These are phyloP conservation scores for Oscheius sp. DNA, from an alignment of 2,888 invertebrate species.

Conservation along the genomic window DNA sequence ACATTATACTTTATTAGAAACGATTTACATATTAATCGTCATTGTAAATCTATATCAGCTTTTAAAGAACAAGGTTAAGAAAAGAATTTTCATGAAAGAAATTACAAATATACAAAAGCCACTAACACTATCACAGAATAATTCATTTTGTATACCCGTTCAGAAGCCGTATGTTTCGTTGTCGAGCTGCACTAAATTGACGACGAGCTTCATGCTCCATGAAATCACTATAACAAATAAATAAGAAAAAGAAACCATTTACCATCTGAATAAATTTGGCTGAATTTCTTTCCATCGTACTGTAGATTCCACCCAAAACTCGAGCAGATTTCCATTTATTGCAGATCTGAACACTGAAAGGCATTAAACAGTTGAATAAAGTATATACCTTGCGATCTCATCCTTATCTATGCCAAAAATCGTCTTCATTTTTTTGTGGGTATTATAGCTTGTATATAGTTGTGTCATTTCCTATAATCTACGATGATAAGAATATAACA, in stretches of 20 bases:
- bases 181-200: not conserved
- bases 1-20: no score
- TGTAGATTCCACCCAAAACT: constrained; percentile 1
- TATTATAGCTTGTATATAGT: no score
- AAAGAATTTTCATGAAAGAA: no score
- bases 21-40: no score
- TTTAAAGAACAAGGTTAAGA: no score
- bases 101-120: no score
- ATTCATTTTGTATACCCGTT: not conserved
- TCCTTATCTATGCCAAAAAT: not conserved
- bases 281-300: not conserved
- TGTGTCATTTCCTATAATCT: no score
- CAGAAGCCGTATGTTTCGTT: not conserved
- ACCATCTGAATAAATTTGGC: not conserved
- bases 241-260: not conserved
- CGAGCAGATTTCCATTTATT: not conserved
- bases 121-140: no score
- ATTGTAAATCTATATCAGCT: no score
- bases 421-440: not conserved
- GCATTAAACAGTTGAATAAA: not conserved
- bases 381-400: not conserved
- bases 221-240: not conserved
- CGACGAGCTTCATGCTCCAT: not conserved
- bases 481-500: no score
- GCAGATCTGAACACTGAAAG: not conserved